A percentile compares a stretch with the other conserved stretches of the same genome.
Conservation (phyloP, 2,888 invertebrate species). For the Odontocolon sp. region DNA sequence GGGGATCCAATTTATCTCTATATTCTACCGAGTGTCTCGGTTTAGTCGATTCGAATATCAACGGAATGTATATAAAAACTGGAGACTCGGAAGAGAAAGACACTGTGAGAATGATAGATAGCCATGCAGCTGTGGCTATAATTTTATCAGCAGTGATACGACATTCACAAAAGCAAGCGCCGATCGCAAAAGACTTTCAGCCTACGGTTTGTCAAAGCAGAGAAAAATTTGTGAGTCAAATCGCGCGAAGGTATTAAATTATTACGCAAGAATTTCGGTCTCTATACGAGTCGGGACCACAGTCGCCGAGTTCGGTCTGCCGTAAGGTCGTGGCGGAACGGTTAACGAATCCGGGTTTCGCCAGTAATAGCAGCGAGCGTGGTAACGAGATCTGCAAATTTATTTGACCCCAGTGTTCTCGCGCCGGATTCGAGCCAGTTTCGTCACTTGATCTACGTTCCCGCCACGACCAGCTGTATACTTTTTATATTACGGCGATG, state of each 20-base stretch:
- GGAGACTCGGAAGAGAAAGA: conserved; percentile 20
- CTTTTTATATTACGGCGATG: conserved; percentile 5
- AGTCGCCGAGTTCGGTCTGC: conserved; percentile 29
- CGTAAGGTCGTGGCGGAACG: conserved; percentile 44
- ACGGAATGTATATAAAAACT: conserved; percentile 19
- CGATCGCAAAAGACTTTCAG: neutral
- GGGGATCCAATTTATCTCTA: conserved; percentile 2
- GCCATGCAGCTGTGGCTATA: conserved; percentile 17
- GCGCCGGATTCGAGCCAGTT: neutral
- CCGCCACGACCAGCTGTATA: neutral
- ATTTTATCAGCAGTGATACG: conserved; percentile 40
- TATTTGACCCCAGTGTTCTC: conserved; percentile 26
- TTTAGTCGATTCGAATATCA: conserved; percentile 21
- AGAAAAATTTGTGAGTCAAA: conserved; percentile 15
- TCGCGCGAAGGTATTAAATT: conserved; percentile 38
- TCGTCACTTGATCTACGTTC: neutral
- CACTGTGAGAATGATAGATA: conserved; percentile 14
- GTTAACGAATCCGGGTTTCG: conserved; percentile 36
- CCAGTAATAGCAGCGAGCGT: conserved; percentile 1
- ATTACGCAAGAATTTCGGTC: conserved; percentile 52
- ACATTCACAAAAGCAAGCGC: conserved; percentile 19
- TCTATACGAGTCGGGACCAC: conserved; percentile 27
- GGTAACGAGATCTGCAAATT: conserved; percentile 39
- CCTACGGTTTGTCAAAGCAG: conserved; percentile 3
- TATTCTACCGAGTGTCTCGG: neutral